A percentile compares a stretch with the other conserved stretches of the same genome.
Evolutionary conservation across 2,888 invertebrate genomes (phyloP).

Genomic region (Drosophila sordidapex): DNA sequence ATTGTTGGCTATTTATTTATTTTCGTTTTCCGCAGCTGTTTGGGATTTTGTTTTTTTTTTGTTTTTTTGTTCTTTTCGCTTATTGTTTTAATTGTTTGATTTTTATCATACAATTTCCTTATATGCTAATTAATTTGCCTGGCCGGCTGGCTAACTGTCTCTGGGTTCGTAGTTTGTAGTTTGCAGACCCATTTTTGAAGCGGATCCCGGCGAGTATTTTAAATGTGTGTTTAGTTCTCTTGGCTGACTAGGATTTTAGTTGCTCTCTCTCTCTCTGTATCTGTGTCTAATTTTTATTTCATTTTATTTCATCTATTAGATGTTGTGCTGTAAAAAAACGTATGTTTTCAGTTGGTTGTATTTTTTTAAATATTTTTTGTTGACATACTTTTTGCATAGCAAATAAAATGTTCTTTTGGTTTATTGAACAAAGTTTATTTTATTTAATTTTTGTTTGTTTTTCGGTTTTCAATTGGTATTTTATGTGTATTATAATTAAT

Average conservation of each 20-base stretch:
- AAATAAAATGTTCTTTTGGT: constrained; percentile 49
- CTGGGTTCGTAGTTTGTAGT: constrained; percentile 11
- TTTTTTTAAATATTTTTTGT: constrained; percentile 5
- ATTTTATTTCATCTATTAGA: constrained; percentile 4
- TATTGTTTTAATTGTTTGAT: constrained; percentile 61
- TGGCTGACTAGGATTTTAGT: constrained; percentile 57
- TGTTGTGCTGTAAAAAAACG: constrained; percentile 38
- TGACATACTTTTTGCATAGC: constrained; percentile 29
- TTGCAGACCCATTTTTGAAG: constrained; percentile 16
- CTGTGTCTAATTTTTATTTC: not conserved
- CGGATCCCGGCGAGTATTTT: constrained; percentile 23
- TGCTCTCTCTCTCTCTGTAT: not conserved
- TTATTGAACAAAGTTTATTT: constrained; percentile 56
- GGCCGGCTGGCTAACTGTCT: constrained; percentile 23
- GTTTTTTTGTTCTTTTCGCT: constrained; percentile 20
- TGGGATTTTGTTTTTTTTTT: constrained; percentile 1
- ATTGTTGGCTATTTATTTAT: constrained; percentile 61
- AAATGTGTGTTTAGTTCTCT: constrained; percentile 16
- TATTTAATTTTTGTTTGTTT: constrained; percentile 36
- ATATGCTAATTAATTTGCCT: constrained; percentile 74
- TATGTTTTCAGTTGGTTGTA: constrained; percentile 1
- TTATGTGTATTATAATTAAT: constrained; percentile 48
- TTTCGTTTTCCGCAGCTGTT: constrained; percentile 3
- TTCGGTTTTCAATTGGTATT: constrained; percentile 31
- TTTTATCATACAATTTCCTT: constrained; percentile 73